phyloP scores from a whole-genome alignment of 2,113 vertebrate genomes.

The Mugil cephalus region DNA sequence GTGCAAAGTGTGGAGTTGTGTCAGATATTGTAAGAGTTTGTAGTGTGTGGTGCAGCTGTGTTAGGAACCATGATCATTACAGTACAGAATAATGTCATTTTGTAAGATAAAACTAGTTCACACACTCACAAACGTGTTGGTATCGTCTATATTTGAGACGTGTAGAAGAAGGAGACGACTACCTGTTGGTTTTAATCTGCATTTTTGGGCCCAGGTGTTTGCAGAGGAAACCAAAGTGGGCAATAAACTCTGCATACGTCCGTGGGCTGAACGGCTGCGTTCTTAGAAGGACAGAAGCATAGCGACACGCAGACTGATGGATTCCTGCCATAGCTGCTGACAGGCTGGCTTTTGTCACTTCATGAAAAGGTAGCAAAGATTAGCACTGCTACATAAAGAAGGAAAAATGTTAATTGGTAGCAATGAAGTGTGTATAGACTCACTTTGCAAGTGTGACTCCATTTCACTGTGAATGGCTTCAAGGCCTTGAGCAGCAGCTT shows the following conservation, averaged over 20 bases:
- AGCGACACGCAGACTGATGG: conserved; percentile 82
- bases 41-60: conserved; percentile 1
- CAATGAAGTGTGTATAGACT: not conserved
- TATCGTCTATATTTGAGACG: not conserved
- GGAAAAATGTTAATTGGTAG: not conserved
- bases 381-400: not conserved
- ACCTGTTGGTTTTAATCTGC: conserved; percentile 74
- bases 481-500: conserved; percentile 76
- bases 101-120: conserved; percentile 16
- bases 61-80: not conserved
- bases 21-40: not conserved
- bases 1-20: not conserved
- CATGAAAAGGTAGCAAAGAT: conserved; percentile 3
- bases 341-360: conserved; percentile 63
- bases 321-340: conserved; percentile 83
- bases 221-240: conserved; percentile 73
- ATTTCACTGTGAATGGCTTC: conserved; percentile 24
- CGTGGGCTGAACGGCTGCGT: conserved; percentile 80
- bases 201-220: conserved; percentile 59
- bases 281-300: conserved; percentile 71
- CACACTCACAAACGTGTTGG: not conserved
- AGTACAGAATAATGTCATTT: too few relatives aligned
- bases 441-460: conserved; percentile 31
- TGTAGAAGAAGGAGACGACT: not conserved
- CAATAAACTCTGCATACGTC: conserved; percentile 83